Evolutionary conservation across 2,113 vertebrate genomes (phyloP).

Genomic region (Megaptera novaeangliae): DNA sequence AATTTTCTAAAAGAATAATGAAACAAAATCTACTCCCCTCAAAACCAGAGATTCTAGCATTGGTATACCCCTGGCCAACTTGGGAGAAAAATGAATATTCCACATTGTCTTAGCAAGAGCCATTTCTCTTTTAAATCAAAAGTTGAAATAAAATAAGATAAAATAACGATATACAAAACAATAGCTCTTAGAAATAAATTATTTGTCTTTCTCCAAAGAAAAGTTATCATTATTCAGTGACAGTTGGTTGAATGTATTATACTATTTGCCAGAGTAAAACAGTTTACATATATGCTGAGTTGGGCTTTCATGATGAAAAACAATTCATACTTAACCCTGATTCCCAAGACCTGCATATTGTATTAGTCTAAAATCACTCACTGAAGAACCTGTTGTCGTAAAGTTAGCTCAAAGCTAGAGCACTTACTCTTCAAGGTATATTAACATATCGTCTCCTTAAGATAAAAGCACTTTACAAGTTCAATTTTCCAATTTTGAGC

Average conservation of each 20-base stretch:
- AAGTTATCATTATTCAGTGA: conserved; percentile 67
- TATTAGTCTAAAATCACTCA: not conserved
- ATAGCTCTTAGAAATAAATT: conserved; percentile 36
- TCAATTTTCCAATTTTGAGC: conserved; percentile 73
- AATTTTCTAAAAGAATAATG: conserved; percentile 66
- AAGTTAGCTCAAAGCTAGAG: conserved; percentile 54
- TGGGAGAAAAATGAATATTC: conserved; percentile 76
- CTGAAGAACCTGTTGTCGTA: not conserved
- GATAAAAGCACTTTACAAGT: conserved; percentile 66
- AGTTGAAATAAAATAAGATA: conserved; percentile 71
- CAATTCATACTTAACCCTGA: conserved; percentile 3
- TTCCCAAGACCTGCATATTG: not conserved
- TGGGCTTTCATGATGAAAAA: not conserved
- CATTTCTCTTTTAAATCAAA: conserved; percentile 78
- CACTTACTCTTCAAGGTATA: conserved; percentile 64
- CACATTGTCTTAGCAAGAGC: conserved; percentile 63
- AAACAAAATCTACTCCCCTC: not conserved
- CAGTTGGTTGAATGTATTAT: conserved; percentile 25
- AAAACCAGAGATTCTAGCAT: conserved; percentile 63
- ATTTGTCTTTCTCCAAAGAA: conserved; percentile 37
- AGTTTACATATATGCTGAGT: conserved; percentile 24
- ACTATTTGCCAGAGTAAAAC: conserved; percentile 11
- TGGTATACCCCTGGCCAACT: conserved; percentile 67
- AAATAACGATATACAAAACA: conserved; percentile 53
- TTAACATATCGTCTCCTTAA: conserved; percentile 28